Base-by-base conservation (phyloP, 2,113 vertebrate species). In the Procapra przewalskii region DNA sequence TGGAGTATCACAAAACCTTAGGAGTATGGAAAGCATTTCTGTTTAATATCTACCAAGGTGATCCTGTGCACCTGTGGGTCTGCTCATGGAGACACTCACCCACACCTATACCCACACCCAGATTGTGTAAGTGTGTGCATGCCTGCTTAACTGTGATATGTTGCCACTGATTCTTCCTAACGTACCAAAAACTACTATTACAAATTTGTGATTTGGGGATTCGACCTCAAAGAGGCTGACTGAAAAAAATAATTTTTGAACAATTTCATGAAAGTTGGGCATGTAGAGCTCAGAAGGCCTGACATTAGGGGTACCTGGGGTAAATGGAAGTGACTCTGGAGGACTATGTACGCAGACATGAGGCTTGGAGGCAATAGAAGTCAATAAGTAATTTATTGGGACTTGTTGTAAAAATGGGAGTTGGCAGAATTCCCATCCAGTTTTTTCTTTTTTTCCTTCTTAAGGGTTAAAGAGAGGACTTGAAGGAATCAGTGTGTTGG, bases 341-440 rank as follows among this genome's bases (percentile, higher is more conserved):
- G 1, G 52, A n/a, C 13, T 11, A 4, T 15, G 13, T 17, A 67
- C 14, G 2, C 36, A 84, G 60, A 12, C 85, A 27, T 83, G 17
- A 25, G 77, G 90, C 86, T 97, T 54, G 2, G 59, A 92, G 88
- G 96, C 19, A 33, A 52, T 96, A 85, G 45, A 81, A 98, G 80
- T 88, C 43, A 88, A 1, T 84, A 92, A 96, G 0, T 25, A 40
- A 31, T 91, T 79, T 80, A 62, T 96, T 71, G 23, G 43, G 80
- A 21, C 29, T 96, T 96, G 81, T 96, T 97, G 80, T 96, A 86
- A 93, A 97, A 97, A 23, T 3, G 75, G 91, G 79, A 96, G 5
- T 86, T 98, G 96, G 90, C 89, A 94, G 64, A 40, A 3, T 48
- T 98, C 97, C 88, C 0, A 0, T n/a, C 14, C 87, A 91, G 29